Percentiles rank a stretch among this genome's conserved stretches.
phyloP scores from a whole-genome alignment of 2,888 invertebrate genomes.

The Troides aeacus region DNA sequence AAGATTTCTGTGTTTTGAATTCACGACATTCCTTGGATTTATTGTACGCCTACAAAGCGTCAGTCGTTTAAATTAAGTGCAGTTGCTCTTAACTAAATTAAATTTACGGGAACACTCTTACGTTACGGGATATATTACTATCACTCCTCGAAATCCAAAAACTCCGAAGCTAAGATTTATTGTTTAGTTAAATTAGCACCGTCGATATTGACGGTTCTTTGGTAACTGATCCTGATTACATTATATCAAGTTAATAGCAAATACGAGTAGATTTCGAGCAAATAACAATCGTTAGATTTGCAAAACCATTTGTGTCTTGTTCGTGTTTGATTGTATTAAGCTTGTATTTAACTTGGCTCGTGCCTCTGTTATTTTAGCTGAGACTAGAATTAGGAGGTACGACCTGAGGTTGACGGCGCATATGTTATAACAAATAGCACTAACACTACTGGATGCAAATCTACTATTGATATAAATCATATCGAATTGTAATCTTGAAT shows the following conservation, averaged over 20 bases:
- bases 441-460: neutral
- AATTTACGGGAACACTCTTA: neutral
- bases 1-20: neutral
- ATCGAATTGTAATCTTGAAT: neutral
- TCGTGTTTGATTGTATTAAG: constrained; percentile 14
- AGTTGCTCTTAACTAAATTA: neutral
- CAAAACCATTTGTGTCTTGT: constrained; percentile 5
- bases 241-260: constrained; percentile 9
- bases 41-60: neutral
- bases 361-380: constrained; percentile 1
- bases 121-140: neutral
- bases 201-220: constrained; percentile 9
- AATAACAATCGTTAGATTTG: constrained; percentile 10
- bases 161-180: constrained; percentile 1
- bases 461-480: neutral
- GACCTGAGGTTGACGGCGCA: neutral
- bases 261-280: constrained; percentile 9
- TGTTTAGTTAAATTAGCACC: constrained; percentile 11
- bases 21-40: neutral
- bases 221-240: constrained; percentile 20
- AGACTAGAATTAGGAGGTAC: constrained; percentile 1
- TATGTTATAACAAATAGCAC: neutral
- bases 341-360: constrained; percentile 17
- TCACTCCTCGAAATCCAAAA: neutral
- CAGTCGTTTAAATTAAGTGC: constrained; percentile 1